Conservation (phyloP, 2,888 invertebrate genomes). For the Melanostoma mellinum region DNA sequence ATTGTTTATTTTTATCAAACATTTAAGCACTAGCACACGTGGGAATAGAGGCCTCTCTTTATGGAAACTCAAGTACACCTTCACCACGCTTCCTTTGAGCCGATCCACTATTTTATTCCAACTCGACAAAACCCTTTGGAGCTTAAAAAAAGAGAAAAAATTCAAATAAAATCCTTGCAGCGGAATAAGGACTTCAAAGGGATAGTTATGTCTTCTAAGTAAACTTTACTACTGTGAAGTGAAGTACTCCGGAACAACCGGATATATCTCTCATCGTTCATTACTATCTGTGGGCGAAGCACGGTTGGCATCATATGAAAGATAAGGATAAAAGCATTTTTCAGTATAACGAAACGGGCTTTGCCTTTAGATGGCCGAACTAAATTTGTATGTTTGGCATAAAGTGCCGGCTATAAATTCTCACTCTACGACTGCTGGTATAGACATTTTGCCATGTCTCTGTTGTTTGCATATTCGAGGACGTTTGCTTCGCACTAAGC, state of each 20-base stretch:
- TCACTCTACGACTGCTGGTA: conserved; percentile 48
- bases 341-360: conserved; percentile 31
- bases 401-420: conserved; percentile 68
- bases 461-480: conserved; percentile 47
- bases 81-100: conserved; percentile 15
- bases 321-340: conserved; percentile 43
- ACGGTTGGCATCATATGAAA: conserved; percentile 27
- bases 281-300: conserved; percentile 14
- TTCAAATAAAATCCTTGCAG: conserved; percentile 11
- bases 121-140: conserved; percentile 17
- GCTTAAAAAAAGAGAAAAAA: neutral
- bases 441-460: neutral
- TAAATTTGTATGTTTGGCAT: conserved; percentile 62
- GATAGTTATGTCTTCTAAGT: conserved; percentile 31
- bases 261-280: conserved; percentile 41
- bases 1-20: conserved; percentile 38
- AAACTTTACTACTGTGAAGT: conserved; percentile 21
- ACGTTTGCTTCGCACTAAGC: conserved; percentile 33
- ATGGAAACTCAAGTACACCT: conserved; percentile 28
- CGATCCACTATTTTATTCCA: neutral
- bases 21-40: conserved; percentile 31
- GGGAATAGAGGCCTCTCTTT: conserved; percentile 14
- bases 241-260: conserved; percentile 20
- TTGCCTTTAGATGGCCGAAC: conserved; percentile 47
- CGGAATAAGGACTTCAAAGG: conserved; percentile 11